These are phyloP conservation scores for Mesaphorura yosii DNA, from an alignment of 1,140 invertebrate species.

Conservation along the genomic window DNA sequence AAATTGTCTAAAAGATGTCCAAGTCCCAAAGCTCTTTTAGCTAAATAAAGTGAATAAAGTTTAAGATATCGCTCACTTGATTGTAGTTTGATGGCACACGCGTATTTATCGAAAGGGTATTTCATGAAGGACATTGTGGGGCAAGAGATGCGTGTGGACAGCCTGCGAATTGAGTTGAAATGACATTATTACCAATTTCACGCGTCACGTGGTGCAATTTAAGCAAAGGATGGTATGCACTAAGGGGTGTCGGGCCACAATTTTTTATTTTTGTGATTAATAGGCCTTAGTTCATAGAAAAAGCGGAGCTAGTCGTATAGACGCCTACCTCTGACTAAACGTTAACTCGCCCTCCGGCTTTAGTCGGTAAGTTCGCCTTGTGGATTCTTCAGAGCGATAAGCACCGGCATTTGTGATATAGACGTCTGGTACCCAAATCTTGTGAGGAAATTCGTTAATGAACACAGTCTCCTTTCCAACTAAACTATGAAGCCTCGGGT, in stretches of 20 bases:
- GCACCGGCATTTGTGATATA: constrained; percentile 13
- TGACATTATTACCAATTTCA: not conserved
- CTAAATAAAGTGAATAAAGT: not conserved
- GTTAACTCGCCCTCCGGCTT: constrained; percentile 12
- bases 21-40: not conserved
- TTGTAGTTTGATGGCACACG: constrained; percentile 13
- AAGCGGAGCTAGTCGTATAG: no score
- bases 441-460: constrained; percentile 9
- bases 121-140: constrained; percentile 19
- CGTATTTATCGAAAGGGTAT: constrained; percentile 25
- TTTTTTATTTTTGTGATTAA: no score
- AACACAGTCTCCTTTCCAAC: constrained; percentile 13
- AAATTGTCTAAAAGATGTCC: not conserved
- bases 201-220: no score
- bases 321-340: constrained; percentile 18
- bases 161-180: constrained; percentile 1
- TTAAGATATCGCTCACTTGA: constrained; percentile 21
- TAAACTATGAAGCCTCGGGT: constrained; percentile 7
- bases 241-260: no score
- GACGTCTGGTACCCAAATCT: constrained; percentile 24
- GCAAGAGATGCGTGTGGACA: constrained; percentile 14
- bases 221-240: no score
- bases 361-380: constrained; percentile 1
- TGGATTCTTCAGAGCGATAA: constrained; percentile 7
- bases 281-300: no score